These are phyloP conservation scores for Caloenas nicobarica DNA, from an alignment of 2,113 vertebrate genomes.

Conservation along the genomic window DNA sequence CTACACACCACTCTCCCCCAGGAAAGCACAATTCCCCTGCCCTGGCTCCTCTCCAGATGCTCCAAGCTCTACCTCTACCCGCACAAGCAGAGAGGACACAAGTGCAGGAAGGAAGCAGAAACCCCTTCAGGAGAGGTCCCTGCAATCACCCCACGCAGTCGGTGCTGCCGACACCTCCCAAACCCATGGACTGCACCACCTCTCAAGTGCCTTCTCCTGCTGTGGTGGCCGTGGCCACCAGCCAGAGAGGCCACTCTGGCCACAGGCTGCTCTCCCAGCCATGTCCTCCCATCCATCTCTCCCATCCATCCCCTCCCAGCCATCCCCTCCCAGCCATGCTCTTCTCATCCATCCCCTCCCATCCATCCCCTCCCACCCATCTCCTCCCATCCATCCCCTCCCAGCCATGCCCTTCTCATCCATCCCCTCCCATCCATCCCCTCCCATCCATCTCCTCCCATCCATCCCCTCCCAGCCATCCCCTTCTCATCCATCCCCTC, in stretches of 20 bases:
- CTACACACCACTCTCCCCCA: not conserved
- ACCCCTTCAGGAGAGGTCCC: not conserved
- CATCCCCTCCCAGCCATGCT: not conserved
- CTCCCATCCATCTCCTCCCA: not conserved
- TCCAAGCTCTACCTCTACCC: not conserved
- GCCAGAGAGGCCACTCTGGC: fast-evolving
- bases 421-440: no score
- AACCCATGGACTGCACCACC: fast-evolving
- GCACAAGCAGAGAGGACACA: not conserved
- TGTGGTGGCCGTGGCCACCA: fast-evolving
- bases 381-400: not conserved
- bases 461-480: not conserved
- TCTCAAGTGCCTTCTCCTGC: not conserved
- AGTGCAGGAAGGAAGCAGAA: not conserved
- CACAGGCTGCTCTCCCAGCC: not conserved
- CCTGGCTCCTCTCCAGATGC: not conserved
- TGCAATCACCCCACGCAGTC: fast-evolving
- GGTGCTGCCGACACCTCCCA: not conserved
- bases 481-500: not conserved
- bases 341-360: no score
- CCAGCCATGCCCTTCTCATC: not conserved
- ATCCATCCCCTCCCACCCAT: no score
- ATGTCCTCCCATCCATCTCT: not conserved
- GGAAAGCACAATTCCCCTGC: not conserved
- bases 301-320: not conserved